Evolutionary conservation across 2,113 vertebrate species (phyloP).

Genomic region (Tringa solitaria): DNA sequence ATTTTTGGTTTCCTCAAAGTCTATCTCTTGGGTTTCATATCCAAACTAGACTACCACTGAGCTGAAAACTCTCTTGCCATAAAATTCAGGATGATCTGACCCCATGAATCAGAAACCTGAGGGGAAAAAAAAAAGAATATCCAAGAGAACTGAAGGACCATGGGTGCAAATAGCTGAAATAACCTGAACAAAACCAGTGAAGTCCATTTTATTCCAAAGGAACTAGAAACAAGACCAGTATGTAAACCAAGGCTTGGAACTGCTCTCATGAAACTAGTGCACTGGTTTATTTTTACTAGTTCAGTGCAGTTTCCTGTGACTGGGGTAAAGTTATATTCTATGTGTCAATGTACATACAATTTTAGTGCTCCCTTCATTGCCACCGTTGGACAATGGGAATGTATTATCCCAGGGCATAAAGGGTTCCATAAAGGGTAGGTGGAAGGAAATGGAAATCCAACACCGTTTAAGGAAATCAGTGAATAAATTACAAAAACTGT

Average conservation of each 20-base stretch:
- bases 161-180: not conserved
- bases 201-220: not conserved
- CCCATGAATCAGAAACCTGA: slow-evolving; percentile 7
- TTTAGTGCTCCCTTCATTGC: slow-evolving; percentile 45
- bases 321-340: not conserved
- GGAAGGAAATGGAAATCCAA: slow-evolving; percentile 75
- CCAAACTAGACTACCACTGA: slow-evolving; percentile 24
- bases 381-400: slow-evolving; percentile 36
- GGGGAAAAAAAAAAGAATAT: not conserved
- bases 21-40: not conserved
- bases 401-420: slow-evolving; percentile 56
- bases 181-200: not conserved
- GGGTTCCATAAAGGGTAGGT: slow-evolving; percentile 65
- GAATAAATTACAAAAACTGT: slow-evolving; percentile 90
- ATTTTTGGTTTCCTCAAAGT: not conserved
- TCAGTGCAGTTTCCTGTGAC: not conserved
- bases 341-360: slow-evolving; percentile 48
- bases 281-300: not conserved
- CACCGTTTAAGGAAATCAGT: slow-evolving; percentile 77
- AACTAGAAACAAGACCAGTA: not conserved
- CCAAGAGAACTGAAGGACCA: not conserved
- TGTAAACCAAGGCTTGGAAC: not conserved
- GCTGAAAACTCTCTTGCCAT: not conserved
- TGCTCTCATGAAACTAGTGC: not conserved
- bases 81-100: not conserved